phyloP scores from a whole-genome alignment of 2,113 vertebrate genomes.

The Lophochroa leadbeateri region DNA sequence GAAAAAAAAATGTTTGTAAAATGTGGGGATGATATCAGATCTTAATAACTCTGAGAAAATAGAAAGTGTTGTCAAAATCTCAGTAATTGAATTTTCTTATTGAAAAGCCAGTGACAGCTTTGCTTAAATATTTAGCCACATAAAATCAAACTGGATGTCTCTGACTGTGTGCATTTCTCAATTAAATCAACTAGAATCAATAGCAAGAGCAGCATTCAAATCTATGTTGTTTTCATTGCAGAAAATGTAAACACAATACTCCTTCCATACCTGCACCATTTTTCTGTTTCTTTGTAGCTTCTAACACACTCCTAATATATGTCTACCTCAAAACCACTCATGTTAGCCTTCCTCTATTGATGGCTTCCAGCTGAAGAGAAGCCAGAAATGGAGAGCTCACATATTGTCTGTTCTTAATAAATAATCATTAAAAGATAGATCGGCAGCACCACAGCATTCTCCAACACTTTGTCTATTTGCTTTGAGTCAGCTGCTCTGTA shows the following conservation, averaged over 20 bases:
- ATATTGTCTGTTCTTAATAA: constrained; percentile 16
- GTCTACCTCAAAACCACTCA: background rate
- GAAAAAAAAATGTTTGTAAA: background rate
- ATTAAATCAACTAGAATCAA: background rate
- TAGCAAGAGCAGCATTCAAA: background rate
- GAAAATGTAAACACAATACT: background rate
- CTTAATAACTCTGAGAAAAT: background rate
- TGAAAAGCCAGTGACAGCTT: constrained; percentile 22
- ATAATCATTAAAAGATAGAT: constrained; percentile 32
- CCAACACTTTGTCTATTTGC: background rate
- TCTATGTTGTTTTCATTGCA: background rate
- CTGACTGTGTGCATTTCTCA: background rate
- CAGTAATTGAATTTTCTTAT: constrained; percentile 11
- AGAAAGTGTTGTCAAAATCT: background rate
- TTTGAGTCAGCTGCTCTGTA: background rate
- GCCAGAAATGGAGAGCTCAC: background rate
- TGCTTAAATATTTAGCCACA: background rate
- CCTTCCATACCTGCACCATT: background rate
- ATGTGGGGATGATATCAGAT: background rate
- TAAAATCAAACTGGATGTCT: background rate
- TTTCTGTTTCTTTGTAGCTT: background rate
- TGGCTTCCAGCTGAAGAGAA: background rate
- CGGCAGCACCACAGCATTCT: background rate
- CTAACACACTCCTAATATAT: background rate
- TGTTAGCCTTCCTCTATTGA: background rate